Evolutionary conservation across 1,140 invertebrate species (phyloP), one percentile per base, ranked within the genome.

Genomic region (Acromyrmex heyeri): DNA sequence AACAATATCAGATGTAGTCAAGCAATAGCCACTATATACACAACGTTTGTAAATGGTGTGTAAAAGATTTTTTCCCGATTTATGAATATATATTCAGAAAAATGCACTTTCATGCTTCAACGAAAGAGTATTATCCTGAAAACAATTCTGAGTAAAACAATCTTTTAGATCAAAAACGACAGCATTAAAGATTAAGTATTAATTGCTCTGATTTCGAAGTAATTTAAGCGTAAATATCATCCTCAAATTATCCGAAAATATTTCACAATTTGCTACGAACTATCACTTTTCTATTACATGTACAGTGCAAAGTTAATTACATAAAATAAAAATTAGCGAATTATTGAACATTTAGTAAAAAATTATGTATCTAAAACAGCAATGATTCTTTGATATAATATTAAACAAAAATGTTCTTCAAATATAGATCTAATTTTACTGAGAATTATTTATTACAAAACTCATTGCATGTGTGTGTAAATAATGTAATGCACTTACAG

Each of bases 31-130:
- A 50, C 59, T 57, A 18, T n/a, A 18, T n/a, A 18, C 18, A 16
- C 30, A 69, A 21, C n/a, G 3, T 55, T 50, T 82, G 34, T 59
- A 82, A 82, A 73, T 82, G 38, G 24, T 30, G 12, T 30, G 24
- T 73, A 30, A 30, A 27, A 59, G 53, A 73, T 59, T 59, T 72
- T 59, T 48, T 67, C 24, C 14, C n/a, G 30, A 30, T 30, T 30
- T 30, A 38, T 38, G 38, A 30, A 48, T 72, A 12, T 61, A 57
- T 12, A n/a, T n/a, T 55, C 16, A n/a, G 30, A 27, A 59, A 55
- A 82, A 72, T 59, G 10, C 30, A 44, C n/a, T 70, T 38, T 7
- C 27, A 18, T 1, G 14, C n/a, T n/a, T 21, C 34, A 57, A 10
- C 8, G 14, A 57, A 16, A 57, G 8, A 21, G 30, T 24, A 44